Base-by-base conservation (phyloP, 1,140 invertebrate genomes). In the Atta cephalotes region DNA sequence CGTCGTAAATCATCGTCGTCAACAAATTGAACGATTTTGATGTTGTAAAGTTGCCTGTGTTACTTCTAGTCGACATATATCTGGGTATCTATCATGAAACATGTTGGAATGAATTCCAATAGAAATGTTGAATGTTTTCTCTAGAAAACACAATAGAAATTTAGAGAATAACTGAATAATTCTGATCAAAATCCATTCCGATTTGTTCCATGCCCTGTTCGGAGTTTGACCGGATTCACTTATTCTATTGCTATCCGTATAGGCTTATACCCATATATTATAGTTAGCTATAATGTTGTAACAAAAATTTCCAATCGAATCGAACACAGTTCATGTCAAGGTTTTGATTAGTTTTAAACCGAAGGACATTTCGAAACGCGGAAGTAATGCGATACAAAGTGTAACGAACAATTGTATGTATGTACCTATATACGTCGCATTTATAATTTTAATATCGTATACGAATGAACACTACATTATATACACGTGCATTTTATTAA, bases 401-500 rank as follows among this genome's bases (percentile, higher is more conserved):
- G 25, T 21, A 12, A 78, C 18, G 25, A 77, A 49, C 51, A 66
- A 85, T 60, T 65, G 3, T 45, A 68, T 21, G 35, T 21, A 31
- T 14, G 10, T 58, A 51, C 3, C 6, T 58, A 25, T 62, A 70
- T 71, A 14, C 9, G 3, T 51, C 49, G 14, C 14, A 10, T 76
- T 77, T 72, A 16, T 45, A 31, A 79, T 28, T 80, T 72, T 65
- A 63, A 25, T 65, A 39, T 66, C 14, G 80, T 28, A 9, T 77
- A 60, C 31, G 49, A 10, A n/a, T 65, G 3, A 49, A 66, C 25
- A 45, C 10, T 45, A 45, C 39, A 16, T n/a, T 35, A 25, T 7
- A 9, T 39, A 12, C 35, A 7, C n/a, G 60, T 25, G 39, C n/a
- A 77, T 79, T 80, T 68, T 82, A 78, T 88, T 90, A 89, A 91